Base-by-base conservation (phyloP, 2,888 invertebrate genomes). In the Habroteleia sp. region DNA sequence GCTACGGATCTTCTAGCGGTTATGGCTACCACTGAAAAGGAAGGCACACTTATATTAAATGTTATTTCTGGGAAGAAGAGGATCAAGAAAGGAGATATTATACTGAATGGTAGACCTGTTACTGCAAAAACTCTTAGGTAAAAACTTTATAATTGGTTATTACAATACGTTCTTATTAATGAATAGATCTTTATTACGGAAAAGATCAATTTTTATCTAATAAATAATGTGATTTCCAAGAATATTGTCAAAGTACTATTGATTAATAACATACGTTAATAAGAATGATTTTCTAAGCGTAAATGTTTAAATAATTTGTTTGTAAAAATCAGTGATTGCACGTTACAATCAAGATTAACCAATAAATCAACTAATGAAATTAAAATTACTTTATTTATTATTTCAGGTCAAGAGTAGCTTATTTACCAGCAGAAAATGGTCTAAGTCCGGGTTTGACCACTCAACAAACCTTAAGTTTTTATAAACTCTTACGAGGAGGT, bases 1-100 rank as follows among this genome's bases (percentile, higher is more conserved):
- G 97, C 96, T 0, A 97, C 97, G 1, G 97, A 98, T 89, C 92
- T 97, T 37, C 90, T 97, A 82, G 97, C 97, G 1, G 92, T 98
- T 13, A 93, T 98, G 92, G 94, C 97, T 0, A 97, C 97, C 0
- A 93, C 94, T 74, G 96, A 95, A 80, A 91, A 92, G 31, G 97
- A 97, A 88, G 96, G 97, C 6, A 95, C 95, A 0, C 93, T 94
- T 0, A 89, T 98, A n/a, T 90, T 97, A 52, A 95, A 97, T 83
- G 93, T 95, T 0, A 89, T 97, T 62, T 93, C 96, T n/a, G 96
- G 96, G 6, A 90, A 92, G 39, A 90, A 92, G 48, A 91, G 90
- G 87, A 90, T 91, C 82, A 85, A 87, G 86, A 92, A 89, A 0
- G 97, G 97, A 0, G 95, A 96, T 82, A 93, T 97, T 80, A 90